phyloP scores from a whole-genome alignment of 2,888 invertebrate genomes.

The Mimachlamys varia region DNA sequence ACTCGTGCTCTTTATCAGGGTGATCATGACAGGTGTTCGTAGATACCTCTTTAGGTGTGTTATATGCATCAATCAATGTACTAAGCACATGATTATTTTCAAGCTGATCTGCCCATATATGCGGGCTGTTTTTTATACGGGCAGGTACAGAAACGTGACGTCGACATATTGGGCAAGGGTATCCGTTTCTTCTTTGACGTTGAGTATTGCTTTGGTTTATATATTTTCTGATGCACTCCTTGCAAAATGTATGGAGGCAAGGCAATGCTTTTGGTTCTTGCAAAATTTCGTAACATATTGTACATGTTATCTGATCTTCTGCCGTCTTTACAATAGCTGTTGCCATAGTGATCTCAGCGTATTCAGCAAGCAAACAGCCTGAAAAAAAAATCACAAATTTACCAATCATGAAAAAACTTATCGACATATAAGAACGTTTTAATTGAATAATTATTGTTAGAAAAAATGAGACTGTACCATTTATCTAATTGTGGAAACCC shows the following conservation, averaged over 20 bases:
- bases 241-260: slow-evolving; percentile 55
- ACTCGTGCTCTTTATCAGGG: slow-evolving; percentile 41
- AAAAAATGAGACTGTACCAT: no score
- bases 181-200: slow-evolving; percentile 31
- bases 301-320: slow-evolving; percentile 53
- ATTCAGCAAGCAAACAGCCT: no score
- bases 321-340: slow-evolving; percentile 45
- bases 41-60: slow-evolving; percentile 35
- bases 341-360: slow-evolving; percentile 36
- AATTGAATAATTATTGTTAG: no score
- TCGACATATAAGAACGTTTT: no score
- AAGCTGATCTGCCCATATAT: slow-evolving; percentile 44
- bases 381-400: no score
- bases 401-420: no score
- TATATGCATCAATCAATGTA: slow-evolving; percentile 44
- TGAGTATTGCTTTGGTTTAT: slow-evolving; percentile 37
- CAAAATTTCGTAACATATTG: slow-evolving; percentile 55
- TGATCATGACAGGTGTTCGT: slow-evolving; percentile 26
- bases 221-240: slow-evolving; percentile 50
- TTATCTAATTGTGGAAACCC: no score
- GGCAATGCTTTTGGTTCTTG: slow-evolving; percentile 51
- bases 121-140: slow-evolving; percentile 34
- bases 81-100: slow-evolving; percentile 45
- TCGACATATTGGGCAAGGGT: slow-evolving; percentile 48
- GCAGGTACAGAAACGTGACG: slow-evolving; percentile 44